Percentiles rank a stretch among this genome's conserved stretches.
These are phyloP conservation scores for Capitella teleta DNA, from an alignment of 1,140 invertebrate species.

Conservation along the genomic window DNA sequence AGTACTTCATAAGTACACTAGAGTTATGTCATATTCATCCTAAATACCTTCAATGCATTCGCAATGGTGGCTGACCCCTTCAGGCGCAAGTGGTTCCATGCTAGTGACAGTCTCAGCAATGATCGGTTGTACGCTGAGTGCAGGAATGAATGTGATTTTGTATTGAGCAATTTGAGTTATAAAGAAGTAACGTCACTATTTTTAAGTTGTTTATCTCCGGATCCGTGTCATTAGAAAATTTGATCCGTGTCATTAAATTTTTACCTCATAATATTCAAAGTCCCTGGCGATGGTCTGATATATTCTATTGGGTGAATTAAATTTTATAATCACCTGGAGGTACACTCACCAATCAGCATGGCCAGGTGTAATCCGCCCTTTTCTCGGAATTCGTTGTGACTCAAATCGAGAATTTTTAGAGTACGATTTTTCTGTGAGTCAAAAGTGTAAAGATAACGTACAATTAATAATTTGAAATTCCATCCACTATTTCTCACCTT, in stretches of 20 bases:
- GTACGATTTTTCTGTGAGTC: too few relatives aligned
- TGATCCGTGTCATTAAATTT: not conserved
- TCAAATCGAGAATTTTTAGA: too few relatives aligned
- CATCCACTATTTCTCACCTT: too few relatives aligned
- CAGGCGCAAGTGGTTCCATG: constrained; percentile 20
- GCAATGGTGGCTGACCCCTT: constrained; percentile 15
- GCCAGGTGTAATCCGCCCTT: not conserved
- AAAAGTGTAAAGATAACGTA: too few relatives aligned
- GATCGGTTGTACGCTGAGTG: too few relatives aligned
- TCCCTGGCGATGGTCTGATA: too few relatives aligned
- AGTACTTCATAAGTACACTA: not conserved
- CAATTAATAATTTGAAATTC: too few relatives aligned
- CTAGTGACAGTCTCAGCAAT: constrained; percentile 17
- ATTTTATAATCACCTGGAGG: not conserved
- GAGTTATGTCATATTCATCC: not conserved
- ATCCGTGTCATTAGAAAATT: too few relatives aligned
- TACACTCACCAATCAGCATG: not conserved
- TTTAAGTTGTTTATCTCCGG: constrained; percentile 15
- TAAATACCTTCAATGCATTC: constrained; percentile 15
- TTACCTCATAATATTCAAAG: not conserved
- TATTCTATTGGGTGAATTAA: not conserved
- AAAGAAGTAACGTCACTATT: constrained; percentile 9
- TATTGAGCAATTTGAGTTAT: constrained; percentile 16
- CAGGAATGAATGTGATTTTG: constrained; percentile 13
- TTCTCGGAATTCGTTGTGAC: not conserved